Evolutionary conservation across 1,140 invertebrate genomes (phyloP), one percentile per base, ranked within the genome.

Genomic region (Manduca sexta): DNA sequence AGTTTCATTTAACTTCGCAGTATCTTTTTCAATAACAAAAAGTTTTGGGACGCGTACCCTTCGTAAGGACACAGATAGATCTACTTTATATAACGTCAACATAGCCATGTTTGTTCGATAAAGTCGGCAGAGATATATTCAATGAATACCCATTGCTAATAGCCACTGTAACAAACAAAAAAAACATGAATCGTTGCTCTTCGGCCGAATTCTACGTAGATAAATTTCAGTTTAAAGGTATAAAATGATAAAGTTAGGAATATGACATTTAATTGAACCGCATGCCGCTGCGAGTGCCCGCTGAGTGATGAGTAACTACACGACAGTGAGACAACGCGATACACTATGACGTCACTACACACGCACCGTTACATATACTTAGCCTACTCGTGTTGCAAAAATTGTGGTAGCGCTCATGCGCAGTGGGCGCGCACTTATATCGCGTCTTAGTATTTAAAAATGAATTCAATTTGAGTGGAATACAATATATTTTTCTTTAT

Each of bases 391-490:
- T 69, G 64, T 74, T 75, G 72, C 74, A 76, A 81, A 81, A 72
- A 74, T 68, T 74, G 72, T 79, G 64, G 62, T 80, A 83, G 76
- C 77, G 80, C 79, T 80, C 67, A 53, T 69, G 65, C 69, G 33
- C 31, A 45, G 38, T 46, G 16, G 10, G 12, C 18, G 18, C 18
- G 16, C 12, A 35, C 14, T n/a, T 4, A 3, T 13, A 50, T 34
- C 47, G 26, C 15, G 43, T 56, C 14, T 35, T 35, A 35, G 10
- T 13, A 12, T 3, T 6, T 8, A 31, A 31, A 8, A 31, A 10
- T 31, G 8, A n/a, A 2, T 31, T 8, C 4, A 31, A 31, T 13
- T 13, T 38, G n/a, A n/a, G n/a, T 13, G 14, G n/a, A 8, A 38
- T n/a, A n/a, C n/a, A 38, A 12, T 38, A 13, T 14, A 13, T 13